A percentile compares a stretch with the other conserved stretches of the same genome.
phyloP scores from a whole-genome alignment of 2,888 invertebrate genomes.

The Sabellastarte sp. region DNA sequence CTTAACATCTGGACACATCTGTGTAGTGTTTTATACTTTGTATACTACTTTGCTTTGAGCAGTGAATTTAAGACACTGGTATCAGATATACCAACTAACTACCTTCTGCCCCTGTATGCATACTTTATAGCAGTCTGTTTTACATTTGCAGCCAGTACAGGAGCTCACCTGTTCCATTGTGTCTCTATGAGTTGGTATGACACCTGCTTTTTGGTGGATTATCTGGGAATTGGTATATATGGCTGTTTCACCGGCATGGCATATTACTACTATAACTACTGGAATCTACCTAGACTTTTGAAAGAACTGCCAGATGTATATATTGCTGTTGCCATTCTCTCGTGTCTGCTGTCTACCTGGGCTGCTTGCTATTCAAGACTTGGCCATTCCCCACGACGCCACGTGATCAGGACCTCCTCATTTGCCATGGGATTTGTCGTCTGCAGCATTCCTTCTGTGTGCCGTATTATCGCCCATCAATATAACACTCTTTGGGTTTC shows the following conservation, averaged over 20 bases:
- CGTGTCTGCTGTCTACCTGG: background rate
- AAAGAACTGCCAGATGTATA: background rate
- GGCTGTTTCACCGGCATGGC: background rate
- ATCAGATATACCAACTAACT: background rate
- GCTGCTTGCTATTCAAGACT: background rate
- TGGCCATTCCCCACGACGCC: background rate
- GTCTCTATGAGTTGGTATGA: background rate
- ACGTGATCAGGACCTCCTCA: background rate
- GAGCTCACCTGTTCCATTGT: background rate
- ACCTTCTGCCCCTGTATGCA: background rate
- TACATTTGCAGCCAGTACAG: background rate
- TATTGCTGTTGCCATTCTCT: background rate
- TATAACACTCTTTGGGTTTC: background rate
- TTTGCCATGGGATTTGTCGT: background rate
- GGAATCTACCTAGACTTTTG: background rate
- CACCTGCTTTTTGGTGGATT: background rate
- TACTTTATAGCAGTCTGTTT: background rate
- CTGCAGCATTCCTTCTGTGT: background rate
- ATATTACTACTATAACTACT: background rate
- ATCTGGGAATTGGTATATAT: background rate
- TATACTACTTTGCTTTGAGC: background rate
- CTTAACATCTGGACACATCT: slow-evolving; percentile 2
- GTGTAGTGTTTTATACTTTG: background rate
- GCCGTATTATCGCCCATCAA: background rate
- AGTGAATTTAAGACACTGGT: background rate